Evolutionary conservation across 2,888 invertebrate species (phyloP).

Genomic region (Glaucopsyche alexis): DNA sequence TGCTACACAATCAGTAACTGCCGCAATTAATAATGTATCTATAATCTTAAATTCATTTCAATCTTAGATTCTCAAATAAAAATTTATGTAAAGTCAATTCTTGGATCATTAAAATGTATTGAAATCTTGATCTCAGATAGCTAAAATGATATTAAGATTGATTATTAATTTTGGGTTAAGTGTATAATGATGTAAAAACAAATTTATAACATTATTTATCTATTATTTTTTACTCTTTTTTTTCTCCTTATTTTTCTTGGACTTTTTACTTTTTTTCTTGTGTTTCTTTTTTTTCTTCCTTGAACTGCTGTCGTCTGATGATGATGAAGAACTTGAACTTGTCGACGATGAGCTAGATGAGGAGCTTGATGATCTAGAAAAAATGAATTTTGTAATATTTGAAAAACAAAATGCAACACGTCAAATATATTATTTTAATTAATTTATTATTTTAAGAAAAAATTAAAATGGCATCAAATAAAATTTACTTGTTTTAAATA

Average conservation of each 20-base stretch:
- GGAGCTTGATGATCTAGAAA: constrained; percentile 48
- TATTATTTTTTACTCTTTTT: constrained; percentile 53
- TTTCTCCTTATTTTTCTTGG: constrained; percentile 58
- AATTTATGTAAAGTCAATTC: too few species aligned
- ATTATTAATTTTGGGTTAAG: too few species aligned
- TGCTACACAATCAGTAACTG: too few species aligned
- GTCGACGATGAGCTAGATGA: constrained; percentile 54
- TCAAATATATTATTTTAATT: not conserved
- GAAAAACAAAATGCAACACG: too few species aligned
- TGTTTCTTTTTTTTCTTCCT: constrained; percentile 44
- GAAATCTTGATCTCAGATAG: too few species aligned
- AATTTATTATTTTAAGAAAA: not conserved
- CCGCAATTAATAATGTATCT: too few species aligned
- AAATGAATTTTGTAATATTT: not conserved
- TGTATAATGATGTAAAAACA: not conserved
- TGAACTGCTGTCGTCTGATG: constrained; percentile 47
- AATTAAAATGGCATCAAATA: too few species aligned
- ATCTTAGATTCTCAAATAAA: too few species aligned
- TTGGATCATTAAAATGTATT: too few species aligned
- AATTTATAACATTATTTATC: not conserved
- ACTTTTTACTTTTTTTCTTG: constrained; percentile 50
- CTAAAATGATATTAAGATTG: too few species aligned
- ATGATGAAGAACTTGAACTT: constrained; percentile 49
- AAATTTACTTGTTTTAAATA: too few species aligned
- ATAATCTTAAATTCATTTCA: too few species aligned